Base-by-base conservation (phyloP, 2,888 invertebrate genomes). In the Xestia c-nigrum region DNA sequence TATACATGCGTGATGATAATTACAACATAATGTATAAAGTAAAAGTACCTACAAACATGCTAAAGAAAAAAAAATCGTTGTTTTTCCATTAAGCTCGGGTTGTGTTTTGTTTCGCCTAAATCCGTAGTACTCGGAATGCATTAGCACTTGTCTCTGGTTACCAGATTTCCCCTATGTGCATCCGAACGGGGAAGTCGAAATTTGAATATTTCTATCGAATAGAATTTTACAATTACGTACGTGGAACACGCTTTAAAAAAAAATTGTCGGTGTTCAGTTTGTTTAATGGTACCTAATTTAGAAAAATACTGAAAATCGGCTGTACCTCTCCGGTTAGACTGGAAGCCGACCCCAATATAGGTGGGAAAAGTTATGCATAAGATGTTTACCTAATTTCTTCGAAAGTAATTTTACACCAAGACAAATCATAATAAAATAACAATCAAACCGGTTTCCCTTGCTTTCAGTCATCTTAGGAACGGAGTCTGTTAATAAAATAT, bases 111-210 rank as follows among this genome's bases (percentile, higher is more conserved):
- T 66, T 55, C 61, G 57, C 80, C 85, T 81, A 88, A 88, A 89
- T 88, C 86, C 85, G 85, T 81, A 83, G 74, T 89, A 89, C 86
- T 80, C 63, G 82, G 88, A 91, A 91, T 81, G 86, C 91, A 91
- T 91, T 91, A 91, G 84, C 79, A 77, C 55, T 52, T 72, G 80
- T 81, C 78, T 87, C 80, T 80, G 74, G 83, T 85, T 87, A 84
- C 86, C 43, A 65, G 59, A 69, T 75, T 70, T 64, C 72, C 59
- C 65, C 66, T 77, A 59, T 55, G 61, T 74, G 79, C 78, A 84
- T 70, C 57, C 75, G 65, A 87, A 74, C 46, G 43, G 43, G 43
- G 57, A 68, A 52, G 43, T 72, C 59, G 65, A 69, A 68, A 61
- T 65, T 85, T 61, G 31, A 75, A 69, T 72, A 73, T 75, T 65